phyloP scores from a whole-genome alignment of 2,888 invertebrate genomes.

The Ernsta delagoae region DNA sequence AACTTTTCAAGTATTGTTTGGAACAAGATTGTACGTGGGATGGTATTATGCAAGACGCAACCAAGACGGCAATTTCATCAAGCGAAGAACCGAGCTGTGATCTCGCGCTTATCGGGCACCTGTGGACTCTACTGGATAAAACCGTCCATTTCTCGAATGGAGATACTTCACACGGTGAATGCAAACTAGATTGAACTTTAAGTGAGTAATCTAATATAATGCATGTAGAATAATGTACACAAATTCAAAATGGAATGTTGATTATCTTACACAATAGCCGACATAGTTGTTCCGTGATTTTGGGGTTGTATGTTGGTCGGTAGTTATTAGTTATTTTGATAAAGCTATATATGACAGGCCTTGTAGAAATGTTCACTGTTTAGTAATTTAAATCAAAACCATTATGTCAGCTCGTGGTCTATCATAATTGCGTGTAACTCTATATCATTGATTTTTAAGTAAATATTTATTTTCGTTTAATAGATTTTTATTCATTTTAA shows the following conservation, averaged over 20 bases:
- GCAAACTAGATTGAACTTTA: conserved; percentile 10
- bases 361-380: too few relatives aligned
- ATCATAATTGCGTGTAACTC: too few relatives aligned
- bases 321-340: too few relatives aligned
- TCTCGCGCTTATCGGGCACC: conserved; percentile 74
- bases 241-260: neutral
- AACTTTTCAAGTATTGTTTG: conserved; percentile 31
- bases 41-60: conserved; percentile 57
- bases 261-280: neutral
- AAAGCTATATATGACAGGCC: too few relatives aligned
- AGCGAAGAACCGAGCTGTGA: conserved; percentile 55
- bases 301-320: neutral
- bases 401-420: too few relatives aligned
- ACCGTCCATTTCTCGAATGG: conserved; percentile 61
- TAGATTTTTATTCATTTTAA: neutral
- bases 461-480: too few relatives aligned
- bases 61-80: conserved; percentile 69
- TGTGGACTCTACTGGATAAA: conserved; percentile 70
- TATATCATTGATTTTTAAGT: too few relatives aligned
- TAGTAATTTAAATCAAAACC: too few relatives aligned
- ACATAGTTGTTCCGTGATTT: neutral
- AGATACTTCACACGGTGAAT: conserved; percentile 12
- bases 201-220: neutral
- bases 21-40: conserved; percentile 35
- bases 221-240: neutral